Evolutionary conservation across 1,140 invertebrate genomes (phyloP).

Genomic region (Aphaenogaster rudis): DNA sequence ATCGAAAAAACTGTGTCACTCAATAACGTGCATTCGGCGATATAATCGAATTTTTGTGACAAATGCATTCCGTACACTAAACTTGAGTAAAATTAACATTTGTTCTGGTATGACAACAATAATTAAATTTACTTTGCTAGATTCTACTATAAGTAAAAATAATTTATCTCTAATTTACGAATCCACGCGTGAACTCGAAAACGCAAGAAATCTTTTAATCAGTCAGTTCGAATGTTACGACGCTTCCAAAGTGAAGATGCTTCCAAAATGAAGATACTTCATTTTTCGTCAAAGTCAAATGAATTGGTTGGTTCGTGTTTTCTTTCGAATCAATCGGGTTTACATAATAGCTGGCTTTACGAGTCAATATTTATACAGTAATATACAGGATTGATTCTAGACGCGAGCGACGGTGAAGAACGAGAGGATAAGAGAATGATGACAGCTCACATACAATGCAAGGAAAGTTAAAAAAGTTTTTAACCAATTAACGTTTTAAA

Average conservation of each 20-base stretch:
- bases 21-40: background rate
- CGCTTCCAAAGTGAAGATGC: background rate
- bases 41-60: slow-evolving; percentile 17
- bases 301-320: background rate
- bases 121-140: slow-evolving; percentile 20
- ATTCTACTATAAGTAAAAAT: slow-evolving; percentile 30
- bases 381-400: slow-evolving; percentile 21
- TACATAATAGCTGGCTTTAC: slow-evolving; percentile 11
- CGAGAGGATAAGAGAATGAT: background rate
- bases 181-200: background rate
- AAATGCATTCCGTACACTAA: slow-evolving; percentile 13
- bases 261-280: background rate
- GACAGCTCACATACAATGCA: background rate
- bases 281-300: background rate
- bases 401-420: background rate
- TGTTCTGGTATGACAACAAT: background rate
- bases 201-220: slow-evolving; percentile 1
- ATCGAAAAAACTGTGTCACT: background rate
- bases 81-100: slow-evolving; percentile 35
- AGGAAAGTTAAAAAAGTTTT: background rate
- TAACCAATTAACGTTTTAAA: background rate
- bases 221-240: background rate
- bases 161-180: background rate
- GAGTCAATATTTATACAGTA: slow-evolving; percentile 35
- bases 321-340: slow-evolving; percentile 5